Evolutionary conservation across 2,888 invertebrate species (phyloP).

Genomic region (Rotaria socialis): DNA sequence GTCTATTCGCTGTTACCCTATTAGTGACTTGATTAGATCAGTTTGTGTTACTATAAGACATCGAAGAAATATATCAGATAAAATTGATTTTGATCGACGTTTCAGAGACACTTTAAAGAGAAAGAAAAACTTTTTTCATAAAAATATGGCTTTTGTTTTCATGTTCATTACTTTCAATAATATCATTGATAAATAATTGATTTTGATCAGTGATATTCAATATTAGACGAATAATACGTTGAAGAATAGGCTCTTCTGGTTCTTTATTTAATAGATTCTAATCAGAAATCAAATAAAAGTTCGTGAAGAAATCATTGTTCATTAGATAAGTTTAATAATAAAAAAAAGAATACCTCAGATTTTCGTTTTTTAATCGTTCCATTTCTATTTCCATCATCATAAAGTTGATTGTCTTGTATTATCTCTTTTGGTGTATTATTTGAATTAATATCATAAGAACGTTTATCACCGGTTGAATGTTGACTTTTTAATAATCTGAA

Average conservation of each 20-base stretch:
- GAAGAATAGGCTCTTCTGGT: neutral
- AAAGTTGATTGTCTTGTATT: neutral
- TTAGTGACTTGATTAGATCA: neutral
- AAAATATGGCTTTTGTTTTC: neutral
- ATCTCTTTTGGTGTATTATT: neutral
- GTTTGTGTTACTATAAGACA: neutral
- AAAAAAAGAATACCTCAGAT: neutral
- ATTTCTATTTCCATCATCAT: neutral
- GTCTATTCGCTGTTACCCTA: neutral
- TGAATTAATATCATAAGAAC: neutral
- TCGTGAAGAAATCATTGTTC: neutral
- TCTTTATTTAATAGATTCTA: neutral
- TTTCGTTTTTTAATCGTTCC: slow-evolving; percentile 8
- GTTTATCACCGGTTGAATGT: neutral
- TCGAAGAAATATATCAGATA: slow-evolving; percentile 19
- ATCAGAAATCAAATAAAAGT: neutral
- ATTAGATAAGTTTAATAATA: neutral
- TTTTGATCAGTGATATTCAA: slow-evolving; percentile 14
- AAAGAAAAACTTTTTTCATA: neutral
- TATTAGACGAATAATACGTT: neutral
- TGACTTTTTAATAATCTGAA: neutral
- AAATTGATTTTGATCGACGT: neutral
- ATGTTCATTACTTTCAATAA: neutral
- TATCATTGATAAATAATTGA: neutral
- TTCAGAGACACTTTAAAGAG: neutral